A percentile compares a stretch with the other conserved stretches of the same genome.
These are phyloP conservation scores for Rhynchotus rufescens DNA, from an alignment of 2,797 vertebrate genomes.

Conservation along the genomic window DNA sequence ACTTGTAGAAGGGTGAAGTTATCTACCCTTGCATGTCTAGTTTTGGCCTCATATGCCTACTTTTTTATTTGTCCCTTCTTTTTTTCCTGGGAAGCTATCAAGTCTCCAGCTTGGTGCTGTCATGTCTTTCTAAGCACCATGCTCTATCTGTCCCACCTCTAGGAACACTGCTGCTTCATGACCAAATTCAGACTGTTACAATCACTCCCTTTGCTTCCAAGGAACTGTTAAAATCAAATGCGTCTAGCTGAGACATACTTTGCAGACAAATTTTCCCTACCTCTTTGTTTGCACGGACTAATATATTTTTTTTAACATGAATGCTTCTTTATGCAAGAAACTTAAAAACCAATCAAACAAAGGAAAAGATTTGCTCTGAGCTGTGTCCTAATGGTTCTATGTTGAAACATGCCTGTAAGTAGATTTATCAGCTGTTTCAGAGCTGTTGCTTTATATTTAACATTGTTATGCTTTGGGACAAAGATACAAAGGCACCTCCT, in stretches of 20 bases:
- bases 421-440: constrained; percentile 29
- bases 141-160: not conserved
- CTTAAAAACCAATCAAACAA: not conserved
- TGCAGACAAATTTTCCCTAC: not conserved
- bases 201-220: not conserved
- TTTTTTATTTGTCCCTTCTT: not conserved
- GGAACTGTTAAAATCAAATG: not conserved
- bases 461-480: constrained; percentile 59
- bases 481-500: constrained; percentile 59
- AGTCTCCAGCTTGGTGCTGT: not conserved
- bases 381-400: not conserved
- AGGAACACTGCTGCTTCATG: not conserved
- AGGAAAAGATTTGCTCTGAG: not conserved
- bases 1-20: not conserved
- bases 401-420: not conserved
- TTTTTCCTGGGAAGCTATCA: not conserved
- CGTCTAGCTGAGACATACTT: not conserved
- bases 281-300: not conserved
- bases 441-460: constrained; percentile 60
- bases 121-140: not conserved
- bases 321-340: not conserved
- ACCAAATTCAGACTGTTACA: not conserved
- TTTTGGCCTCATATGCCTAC: not conserved
- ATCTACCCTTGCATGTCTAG: not conserved
- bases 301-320: not conserved